These are phyloP conservation scores for Archocentrus centrarchus DNA, from an alignment of 2,113 vertebrate genomes.

Conservation along the genomic window DNA sequence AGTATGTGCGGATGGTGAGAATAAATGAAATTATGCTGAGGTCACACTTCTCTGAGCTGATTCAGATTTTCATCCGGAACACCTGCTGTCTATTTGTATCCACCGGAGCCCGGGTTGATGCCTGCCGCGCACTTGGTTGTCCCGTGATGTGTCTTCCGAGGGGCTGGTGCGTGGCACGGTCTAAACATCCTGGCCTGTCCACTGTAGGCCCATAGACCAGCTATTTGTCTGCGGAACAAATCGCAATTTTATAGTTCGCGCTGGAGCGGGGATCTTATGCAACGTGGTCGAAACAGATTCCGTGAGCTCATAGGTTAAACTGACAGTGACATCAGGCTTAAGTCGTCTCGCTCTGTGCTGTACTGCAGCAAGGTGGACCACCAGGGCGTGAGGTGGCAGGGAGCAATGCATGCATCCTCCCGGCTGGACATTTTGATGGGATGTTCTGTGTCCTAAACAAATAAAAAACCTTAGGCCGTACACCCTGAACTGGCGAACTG, in stretches of 20 bases:
- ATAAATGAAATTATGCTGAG: slow-evolving; percentile 43
- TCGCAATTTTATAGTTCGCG: neutral
- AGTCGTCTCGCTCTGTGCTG: slow-evolving; percentile 37
- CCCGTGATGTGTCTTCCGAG: slow-evolving; percentile 53
- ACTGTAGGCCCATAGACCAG: slow-evolving; percentile 19
- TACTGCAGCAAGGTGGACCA: slow-evolving; percentile 59
- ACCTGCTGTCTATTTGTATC: slow-evolving; percentile 33
- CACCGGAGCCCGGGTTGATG: neutral
- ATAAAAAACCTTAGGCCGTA: slow-evolving; percentile 43
- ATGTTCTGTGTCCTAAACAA: slow-evolving; percentile 44
- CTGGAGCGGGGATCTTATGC: slow-evolving; percentile 17
- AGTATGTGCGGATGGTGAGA: neutral
- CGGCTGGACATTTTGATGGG: slow-evolving; percentile 23
- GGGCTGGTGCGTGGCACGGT: slow-evolving; percentile 46
- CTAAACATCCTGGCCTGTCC: slow-evolving; percentile 24
- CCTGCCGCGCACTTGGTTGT: slow-evolving; percentile 65
- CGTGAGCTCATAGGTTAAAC: slow-evolving; percentile 36
- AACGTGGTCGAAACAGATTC: slow-evolving; percentile 36
- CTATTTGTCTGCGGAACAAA: slow-evolving; percentile 14
- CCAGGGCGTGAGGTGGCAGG: slow-evolving; percentile 39
- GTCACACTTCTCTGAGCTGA: slow-evolving; percentile 47
- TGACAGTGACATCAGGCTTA: slow-evolving; percentile 53
- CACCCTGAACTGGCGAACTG: slow-evolving; percentile 74
- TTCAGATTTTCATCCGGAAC: slow-evolving; percentile 38
- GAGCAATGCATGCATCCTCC: slow-evolving; percentile 39